These are phyloP conservation scores for Iguana delicatissima DNA, from an alignment of 2,797 vertebrate species.

Conservation along the genomic window DNA sequence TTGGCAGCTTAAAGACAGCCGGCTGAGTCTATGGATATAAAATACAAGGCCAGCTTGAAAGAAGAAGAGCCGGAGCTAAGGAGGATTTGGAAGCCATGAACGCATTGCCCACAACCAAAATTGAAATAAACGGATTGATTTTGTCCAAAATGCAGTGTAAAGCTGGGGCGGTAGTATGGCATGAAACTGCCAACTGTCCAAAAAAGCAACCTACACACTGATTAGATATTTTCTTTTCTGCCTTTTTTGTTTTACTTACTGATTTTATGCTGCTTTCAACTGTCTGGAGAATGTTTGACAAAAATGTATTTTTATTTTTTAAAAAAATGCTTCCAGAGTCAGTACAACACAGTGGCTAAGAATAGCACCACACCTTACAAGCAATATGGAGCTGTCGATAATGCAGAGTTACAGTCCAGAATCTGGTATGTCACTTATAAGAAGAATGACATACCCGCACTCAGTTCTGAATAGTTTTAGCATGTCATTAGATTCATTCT, in stretches of 20 bases:
- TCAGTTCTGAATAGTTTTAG: too few species aligned
- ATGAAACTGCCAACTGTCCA: neutral
- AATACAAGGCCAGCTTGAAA: slow-evolving; percentile 28
- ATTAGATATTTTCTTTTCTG: neutral
- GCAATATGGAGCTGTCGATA: neutral
- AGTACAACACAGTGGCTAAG: neutral
- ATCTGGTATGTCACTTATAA: too few species aligned
- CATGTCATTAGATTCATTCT: too few species aligned
- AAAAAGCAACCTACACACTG: neutral
- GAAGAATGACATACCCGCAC: too few species aligned
- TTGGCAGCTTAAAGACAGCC: slow-evolving; percentile 73
- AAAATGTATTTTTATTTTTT: neutral
- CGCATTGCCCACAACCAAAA: neutral
- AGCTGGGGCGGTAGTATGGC: neutral
- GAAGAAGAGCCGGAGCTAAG: slow-evolving; percentile 34
- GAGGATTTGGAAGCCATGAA: neutral
- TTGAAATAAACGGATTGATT: slow-evolving; percentile 4
- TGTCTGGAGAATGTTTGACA: neutral
- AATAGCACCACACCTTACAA: neutral
- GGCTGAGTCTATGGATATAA: slow-evolving; percentile 56
- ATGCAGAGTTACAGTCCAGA: neutral
- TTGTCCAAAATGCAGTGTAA: neutral
- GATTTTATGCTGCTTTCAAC: neutral
- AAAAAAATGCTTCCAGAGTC: neutral
- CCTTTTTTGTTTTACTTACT: neutral